A percentile compares a stretch with the other conserved stretches of the same genome.
Evolutionary conservation across 2,888 invertebrate genomes (phyloP).

Genomic region (Athetis lepigone): DNA sequence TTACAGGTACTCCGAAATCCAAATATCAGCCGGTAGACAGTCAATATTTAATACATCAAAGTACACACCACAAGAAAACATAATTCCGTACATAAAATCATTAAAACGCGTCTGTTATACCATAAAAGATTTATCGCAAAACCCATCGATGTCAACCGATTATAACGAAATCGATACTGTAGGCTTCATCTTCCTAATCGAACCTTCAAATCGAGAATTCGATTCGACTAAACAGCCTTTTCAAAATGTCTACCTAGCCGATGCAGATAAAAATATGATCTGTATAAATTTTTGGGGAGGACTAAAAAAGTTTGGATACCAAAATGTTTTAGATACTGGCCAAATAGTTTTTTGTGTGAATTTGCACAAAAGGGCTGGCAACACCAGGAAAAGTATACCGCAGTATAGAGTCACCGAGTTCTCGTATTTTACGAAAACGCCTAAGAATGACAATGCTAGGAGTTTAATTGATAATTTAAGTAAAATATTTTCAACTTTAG

Average conservation of each 20-base stretch:
- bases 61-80: slow-evolving; percentile 66
- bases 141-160: slow-evolving; percentile 71
- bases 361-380: slow-evolving; percentile 91
- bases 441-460: slow-evolving; percentile 88
- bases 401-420: slow-evolving; percentile 92
- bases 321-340: slow-evolving; percentile 90
- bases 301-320: slow-evolving; percentile 84
- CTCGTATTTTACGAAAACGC: slow-evolving; percentile 91
- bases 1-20: slow-evolving; percentile 88
- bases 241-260: slow-evolving; percentile 91
- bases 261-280: slow-evolving; percentile 88
- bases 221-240: slow-evolving; percentile 77
- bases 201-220: slow-evolving; percentile 83
- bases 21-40: slow-evolving; percentile 89
- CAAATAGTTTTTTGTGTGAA: slow-evolving; percentile 91
- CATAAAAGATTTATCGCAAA: slow-evolving; percentile 84
- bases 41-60: slow-evolving; percentile 83
- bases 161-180: slow-evolving; percentile 94
- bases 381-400: slow-evolving; percentile 87
- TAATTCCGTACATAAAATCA: slow-evolving; percentile 58
- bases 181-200: slow-evolving; percentile 92
- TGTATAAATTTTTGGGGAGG: slow-evolving; percentile 91
- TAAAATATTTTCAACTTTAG: slow-evolving; percentile 66
- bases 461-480: slow-evolving; percentile 85
- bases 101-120: slow-evolving; percentile 81